These are phyloP conservation scores for Squalus acanthias DNA, from an alignment of 2,797 vertebrate genomes.

Conservation along the genomic window DNA sequence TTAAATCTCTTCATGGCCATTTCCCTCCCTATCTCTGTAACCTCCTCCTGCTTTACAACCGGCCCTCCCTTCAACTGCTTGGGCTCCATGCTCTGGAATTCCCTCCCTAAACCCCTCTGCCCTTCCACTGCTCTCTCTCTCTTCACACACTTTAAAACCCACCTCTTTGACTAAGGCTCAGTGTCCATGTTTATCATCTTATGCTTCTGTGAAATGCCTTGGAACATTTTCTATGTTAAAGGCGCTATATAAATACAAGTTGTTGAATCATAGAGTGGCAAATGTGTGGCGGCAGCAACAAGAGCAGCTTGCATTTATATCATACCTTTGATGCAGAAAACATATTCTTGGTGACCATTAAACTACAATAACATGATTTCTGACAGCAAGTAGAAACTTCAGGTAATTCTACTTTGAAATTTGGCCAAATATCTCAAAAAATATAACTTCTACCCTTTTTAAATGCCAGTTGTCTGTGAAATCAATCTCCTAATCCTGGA, in stretches of 20 bases:
- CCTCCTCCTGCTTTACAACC: background rate
- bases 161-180: background rate
- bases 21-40: background rate
- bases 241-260: background rate
- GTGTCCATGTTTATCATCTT: background rate
- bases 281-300: background rate
- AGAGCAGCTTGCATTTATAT: background rate
- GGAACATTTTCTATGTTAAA: background rate
- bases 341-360: background rate
- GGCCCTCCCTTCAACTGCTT: background rate
- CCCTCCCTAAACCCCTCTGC: background rate
- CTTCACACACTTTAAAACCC: background rate
- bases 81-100: background rate
- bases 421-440: background rate
- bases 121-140: background rate
- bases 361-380: background rate
- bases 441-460: background rate
- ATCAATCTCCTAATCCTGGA: background rate
- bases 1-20: background rate
- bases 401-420: background rate
- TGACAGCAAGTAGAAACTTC: background rate
- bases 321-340: background rate
- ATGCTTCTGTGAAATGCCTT: background rate
- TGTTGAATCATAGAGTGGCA: background rate
- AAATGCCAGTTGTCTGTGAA: background rate